Base-by-base conservation (phyloP, 2,888 invertebrate genomes). In the Icerya purchasi region DNA sequence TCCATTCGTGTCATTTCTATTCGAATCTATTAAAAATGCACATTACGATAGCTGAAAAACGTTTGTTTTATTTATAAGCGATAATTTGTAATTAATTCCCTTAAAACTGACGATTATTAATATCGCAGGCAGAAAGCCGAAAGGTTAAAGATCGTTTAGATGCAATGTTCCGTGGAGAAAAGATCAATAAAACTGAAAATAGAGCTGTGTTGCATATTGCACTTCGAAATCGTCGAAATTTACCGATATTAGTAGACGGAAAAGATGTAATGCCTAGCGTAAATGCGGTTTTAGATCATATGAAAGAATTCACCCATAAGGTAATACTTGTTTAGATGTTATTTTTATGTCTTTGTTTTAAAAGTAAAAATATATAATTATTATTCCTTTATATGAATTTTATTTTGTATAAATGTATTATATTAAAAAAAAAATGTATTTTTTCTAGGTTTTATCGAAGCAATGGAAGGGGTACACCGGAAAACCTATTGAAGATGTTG, bases 161-260 rank as follows among this genome's bases (percentile, higher is more conserved):
- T 73, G 86, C 86, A 23, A 94, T 98, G 96, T 97, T 83, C 68
- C 67, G 68, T 55, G 98, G 96, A n/a, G 79, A 87, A 68, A 90
- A 88, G 72, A 97, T 99, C 64, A 99, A 99, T 75, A 90, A 93
- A 69, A 98, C 98, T 0, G 98, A 99, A 73, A 81, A 88, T 70
- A 80, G 98, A 59, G 88, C 97, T 19, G 98, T 99, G 0, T 75
- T 99, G 8, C 98, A 99, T 71, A 77, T 86, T 20, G 98, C 98
- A 2, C 77, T 99, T 53, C 81, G 98, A 59, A 94, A 97, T 73
- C 78, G 89, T 55, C 74, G 78, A 63, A 86, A 86, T 71, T 68
- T 70, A 2, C 83, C 89, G 0, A 86, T 97, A 66, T 63, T 82
- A 20, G 84, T 96, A 2, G 83, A 88, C 70, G 86, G 85, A 2